Percentiles rank a stretch among this genome's conserved stretches.
phyloP scores from a whole-genome alignment of 1,140 invertebrate genomes.

The Macrotrachela quadricornifera region DNA sequence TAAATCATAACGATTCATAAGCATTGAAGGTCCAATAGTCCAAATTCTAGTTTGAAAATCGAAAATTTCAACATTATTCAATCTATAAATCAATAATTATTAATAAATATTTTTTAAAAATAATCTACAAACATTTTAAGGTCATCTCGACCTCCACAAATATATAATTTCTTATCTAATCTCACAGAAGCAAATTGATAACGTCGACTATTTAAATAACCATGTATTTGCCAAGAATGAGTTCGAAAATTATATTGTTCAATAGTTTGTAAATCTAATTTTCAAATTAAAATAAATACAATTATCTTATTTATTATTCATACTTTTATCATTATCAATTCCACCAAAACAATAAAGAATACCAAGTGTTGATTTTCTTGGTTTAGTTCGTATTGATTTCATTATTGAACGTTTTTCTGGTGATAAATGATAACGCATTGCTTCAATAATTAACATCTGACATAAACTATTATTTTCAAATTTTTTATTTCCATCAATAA shows the following conservation, averaged over 20 bases:
- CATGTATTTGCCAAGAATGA: no score
- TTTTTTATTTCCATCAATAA: conserved; percentile 47
- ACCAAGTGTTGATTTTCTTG: conserved; percentile 52
- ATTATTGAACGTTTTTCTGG: conserved; percentile 55
- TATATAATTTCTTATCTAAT: conserved; percentile 64
- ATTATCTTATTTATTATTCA: conserved; percentile 58
- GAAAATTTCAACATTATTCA: conserved; percentile 34
- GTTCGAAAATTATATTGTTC: no score
- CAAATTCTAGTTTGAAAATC: conserved; percentile 37
- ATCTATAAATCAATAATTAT: conserved; percentile 2
- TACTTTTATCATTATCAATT: no score
- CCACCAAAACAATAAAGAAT: not conserved
- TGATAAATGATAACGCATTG: conserved; percentile 68
- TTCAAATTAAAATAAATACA: conserved; percentile 63
- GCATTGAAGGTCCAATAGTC: conserved; percentile 61
- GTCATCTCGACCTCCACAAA: conserved; percentile 72
- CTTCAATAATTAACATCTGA: conserved; percentile 71
- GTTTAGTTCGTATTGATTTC: conserved; percentile 53
- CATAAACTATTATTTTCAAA: conserved; percentile 45
- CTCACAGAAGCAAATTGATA: conserved; percentile 39
- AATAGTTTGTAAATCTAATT: conserved; percentile 13
- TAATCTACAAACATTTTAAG: conserved; percentile 43
- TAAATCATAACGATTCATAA: conserved; percentile 66
- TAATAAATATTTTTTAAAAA: no score
- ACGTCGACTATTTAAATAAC: no score